Evolutionary conservation across 1,140 invertebrate genomes (phyloP).

Genomic region (Delia radicum): DNA sequence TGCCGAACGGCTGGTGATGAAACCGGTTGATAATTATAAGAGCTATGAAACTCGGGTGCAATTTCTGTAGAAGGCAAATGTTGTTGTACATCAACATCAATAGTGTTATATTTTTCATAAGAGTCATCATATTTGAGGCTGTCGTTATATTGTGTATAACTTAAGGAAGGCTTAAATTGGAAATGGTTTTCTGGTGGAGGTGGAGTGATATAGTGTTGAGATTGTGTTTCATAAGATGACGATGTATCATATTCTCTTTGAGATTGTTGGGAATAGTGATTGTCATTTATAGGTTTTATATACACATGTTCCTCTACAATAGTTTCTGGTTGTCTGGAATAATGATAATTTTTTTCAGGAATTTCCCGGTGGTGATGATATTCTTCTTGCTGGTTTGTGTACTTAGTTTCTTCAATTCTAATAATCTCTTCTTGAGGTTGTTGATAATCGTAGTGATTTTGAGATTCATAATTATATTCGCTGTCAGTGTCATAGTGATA

Average conservation of each 20-base stretch:
- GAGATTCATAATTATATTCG: background rate
- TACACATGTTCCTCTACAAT: background rate
- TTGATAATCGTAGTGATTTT: background rate
- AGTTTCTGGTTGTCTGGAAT: background rate
- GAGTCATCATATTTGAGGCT: background rate
- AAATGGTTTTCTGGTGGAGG: background rate
- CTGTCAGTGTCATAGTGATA: background rate
- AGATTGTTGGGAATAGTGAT: background rate
- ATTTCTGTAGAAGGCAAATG: slow-evolving; percentile 27
- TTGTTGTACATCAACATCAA: too few relatives aligned
- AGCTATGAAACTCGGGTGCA: background rate
- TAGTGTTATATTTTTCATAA: slow-evolving; percentile 33
- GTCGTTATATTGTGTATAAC: background rate
- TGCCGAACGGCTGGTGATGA: too few relatives aligned
- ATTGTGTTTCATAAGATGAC: background rate
- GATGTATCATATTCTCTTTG: too few relatives aligned
- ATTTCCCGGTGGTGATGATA: background rate
- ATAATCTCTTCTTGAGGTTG: background rate
- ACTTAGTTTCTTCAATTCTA: too few relatives aligned
- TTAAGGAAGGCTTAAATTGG: too few relatives aligned
- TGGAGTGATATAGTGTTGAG: background rate
- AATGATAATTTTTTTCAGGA: background rate
- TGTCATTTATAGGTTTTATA: background rate
- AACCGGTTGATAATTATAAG: background rate
- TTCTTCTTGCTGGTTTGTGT: background rate